A percentile compares a stretch with the other conserved stretches of the same genome.
Evolutionary conservation across 2,113 vertebrate species (phyloP).

Genomic region (Lamprotornis superbus): DNA sequence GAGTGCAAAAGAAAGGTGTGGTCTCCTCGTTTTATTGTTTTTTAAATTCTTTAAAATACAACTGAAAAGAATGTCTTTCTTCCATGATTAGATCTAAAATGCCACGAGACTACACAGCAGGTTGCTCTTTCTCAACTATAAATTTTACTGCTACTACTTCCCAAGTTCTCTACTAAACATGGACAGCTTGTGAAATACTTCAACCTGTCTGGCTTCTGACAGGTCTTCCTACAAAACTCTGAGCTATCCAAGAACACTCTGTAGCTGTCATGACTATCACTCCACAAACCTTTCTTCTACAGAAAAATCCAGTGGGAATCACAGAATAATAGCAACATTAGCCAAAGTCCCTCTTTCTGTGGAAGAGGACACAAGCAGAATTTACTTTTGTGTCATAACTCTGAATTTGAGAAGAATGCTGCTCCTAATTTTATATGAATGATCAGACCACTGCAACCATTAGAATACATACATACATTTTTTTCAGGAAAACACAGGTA

Average conservation of each 20-base stretch:
- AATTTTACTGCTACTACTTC: slow-evolving; percentile 6
- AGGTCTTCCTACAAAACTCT: slow-evolving; percentile 12
- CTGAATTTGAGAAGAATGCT: background rate
- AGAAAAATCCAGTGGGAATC: background rate
- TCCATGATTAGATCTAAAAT: background rate
- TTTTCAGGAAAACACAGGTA: background rate
- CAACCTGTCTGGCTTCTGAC: slow-evolving; percentile 41
- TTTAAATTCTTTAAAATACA: background rate
- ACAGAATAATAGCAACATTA: background rate
- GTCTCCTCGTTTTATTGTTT: background rate
- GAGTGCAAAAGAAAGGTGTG: background rate
- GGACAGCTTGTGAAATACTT: slow-evolving; percentile 49
- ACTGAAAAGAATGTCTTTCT: background rate
- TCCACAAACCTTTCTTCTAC: background rate
- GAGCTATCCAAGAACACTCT: slow-evolving; percentile 30
- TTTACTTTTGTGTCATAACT: background rate
- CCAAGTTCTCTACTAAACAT: background rate
- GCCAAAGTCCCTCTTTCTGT: background rate
- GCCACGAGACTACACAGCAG: background rate
- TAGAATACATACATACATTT: background rate
- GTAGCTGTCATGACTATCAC: slow-evolving; percentile 23
- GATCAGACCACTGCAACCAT: background rate
- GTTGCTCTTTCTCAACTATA: background rate
- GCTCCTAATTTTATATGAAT: background rate
- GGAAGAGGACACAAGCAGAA: background rate